Evolutionary conservation across 2,888 invertebrate species (phyloP), one percentile per base, ranked within the genome.

Genomic region (Tolmerus cingulatus): DNA sequence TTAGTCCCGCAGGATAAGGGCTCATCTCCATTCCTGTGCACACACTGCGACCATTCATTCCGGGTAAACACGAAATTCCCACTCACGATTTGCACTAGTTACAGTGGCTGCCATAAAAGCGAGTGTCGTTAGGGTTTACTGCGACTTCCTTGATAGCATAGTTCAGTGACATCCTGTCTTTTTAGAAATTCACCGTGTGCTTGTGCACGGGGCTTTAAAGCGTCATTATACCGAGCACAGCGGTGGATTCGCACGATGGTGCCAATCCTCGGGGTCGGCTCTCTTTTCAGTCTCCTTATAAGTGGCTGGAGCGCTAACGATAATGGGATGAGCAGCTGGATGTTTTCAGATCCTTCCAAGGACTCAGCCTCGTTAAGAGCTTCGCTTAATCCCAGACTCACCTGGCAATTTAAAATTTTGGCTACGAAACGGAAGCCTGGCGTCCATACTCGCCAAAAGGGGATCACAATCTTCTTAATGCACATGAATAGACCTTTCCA

Each of bases 81-180:
- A 81, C 81, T 81, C 81, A 23, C 81, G 55, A 55, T 55, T 81
- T 81, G 51, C 51, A 23, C 34, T 81, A 81, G 81, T 81, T 81
- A 81, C 81, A 51, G n/a, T n/a, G 40, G 40, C 76, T 76, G 27
- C 76, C 34, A 40, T 40, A 76, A 76, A 76, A 8, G 40, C 16
- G 76, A 74, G 37, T 37, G 34, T 40, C 40, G 76, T 40, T 76
- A 37, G 27, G 14, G 76, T 76, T 76, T 76, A 76, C 37, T 76
- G 34, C 76, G 40, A 40, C 76, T 34, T 76, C 76, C 34, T 76
- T 16, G 37, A 34, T 76, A 40, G 40, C n/a, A 40, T 40, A 76
- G 76, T 76, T 76, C 76, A 76, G 37, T 76, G 76, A 76, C 76
- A 76, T 40, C 19, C n/a, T 40, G 76, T 40, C 27, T 8, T 76